Evolutionary conservation across 1,140 invertebrate genomes (phyloP).

Genomic region (Neodiprion pinetum): DNA sequence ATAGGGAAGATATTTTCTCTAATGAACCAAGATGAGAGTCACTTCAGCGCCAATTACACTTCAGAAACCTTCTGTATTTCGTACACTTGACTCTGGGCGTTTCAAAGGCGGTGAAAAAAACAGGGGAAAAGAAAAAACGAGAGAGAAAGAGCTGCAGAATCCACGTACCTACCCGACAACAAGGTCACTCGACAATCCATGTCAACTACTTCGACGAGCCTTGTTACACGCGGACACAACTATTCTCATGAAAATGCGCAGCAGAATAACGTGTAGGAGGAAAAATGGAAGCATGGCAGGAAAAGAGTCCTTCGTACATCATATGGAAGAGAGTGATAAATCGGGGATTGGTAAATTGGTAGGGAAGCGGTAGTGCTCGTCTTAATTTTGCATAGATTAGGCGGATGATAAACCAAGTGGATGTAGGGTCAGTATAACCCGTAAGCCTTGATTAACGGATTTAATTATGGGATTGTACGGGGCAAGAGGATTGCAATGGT

Average conservation of each 20-base stretch:
- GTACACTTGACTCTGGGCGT: slow-evolving; percentile 51
- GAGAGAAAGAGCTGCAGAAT: not conserved
- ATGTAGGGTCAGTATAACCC: slow-evolving; percentile 50
- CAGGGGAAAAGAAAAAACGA: slow-evolving; percentile 10
- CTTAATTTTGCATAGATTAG: slow-evolving; percentile 7
- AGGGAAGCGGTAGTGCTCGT: not conserved
- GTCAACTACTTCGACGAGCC: not conserved
- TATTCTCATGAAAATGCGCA: too few species aligned
- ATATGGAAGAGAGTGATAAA: too few species aligned
- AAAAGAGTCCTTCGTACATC: too few species aligned
- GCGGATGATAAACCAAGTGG: not conserved
- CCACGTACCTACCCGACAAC: not conserved
- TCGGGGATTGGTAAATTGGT: too few species aligned
- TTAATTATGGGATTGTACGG: slow-evolving; percentile 54
- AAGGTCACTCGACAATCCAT: slow-evolving; percentile 7
- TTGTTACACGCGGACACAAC: not conserved
- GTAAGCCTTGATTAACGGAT: slow-evolving; percentile 57
- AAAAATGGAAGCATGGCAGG: too few species aligned
- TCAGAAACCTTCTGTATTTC: slow-evolving; percentile 47
- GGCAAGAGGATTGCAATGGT: slow-evolving; percentile 42
- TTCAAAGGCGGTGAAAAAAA: slow-evolving; percentile 24
- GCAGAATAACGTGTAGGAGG: too few species aligned
- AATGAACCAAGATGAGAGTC: slow-evolving; percentile 62
- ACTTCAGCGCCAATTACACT: slow-evolving; percentile 63
- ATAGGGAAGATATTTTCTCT: slow-evolving; percentile 63